phyloP scores from a whole-genome alignment of 2,113 vertebrate species.

The Solea senegalensis region DNA sequence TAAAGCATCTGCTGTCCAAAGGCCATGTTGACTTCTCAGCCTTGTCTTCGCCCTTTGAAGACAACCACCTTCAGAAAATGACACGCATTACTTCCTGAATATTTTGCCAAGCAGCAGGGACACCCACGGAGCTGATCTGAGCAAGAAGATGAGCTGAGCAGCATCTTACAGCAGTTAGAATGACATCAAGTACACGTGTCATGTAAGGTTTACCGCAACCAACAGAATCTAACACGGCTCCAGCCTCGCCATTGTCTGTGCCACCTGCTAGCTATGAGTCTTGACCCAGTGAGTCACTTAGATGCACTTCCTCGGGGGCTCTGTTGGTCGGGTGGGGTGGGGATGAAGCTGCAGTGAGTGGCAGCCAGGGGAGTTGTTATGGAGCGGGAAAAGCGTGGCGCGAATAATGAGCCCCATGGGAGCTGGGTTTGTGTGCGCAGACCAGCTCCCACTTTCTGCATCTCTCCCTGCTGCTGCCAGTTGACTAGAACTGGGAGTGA shows the following conservation, averaged over 20 bases:
- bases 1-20: not conserved
- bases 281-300: conserved; percentile 46
- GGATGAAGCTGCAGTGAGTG: conserved; percentile 25
- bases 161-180: not conserved
- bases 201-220: not conserved
- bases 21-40: not conserved
- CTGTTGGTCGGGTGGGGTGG: conserved; percentile 16
- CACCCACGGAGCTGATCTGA: not conserved
- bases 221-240: conserved; percentile 3
- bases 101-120: not conserved
- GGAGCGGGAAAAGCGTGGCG: conserved; percentile 26
- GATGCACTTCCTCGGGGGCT: conserved; percentile 23
- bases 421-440: conserved; percentile 48
- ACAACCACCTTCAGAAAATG: not conserved
- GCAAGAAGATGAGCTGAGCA: not conserved
- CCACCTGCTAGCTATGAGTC: conserved; percentile 42
- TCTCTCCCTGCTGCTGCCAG: conserved; percentile 31
- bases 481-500: not conserved
- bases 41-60: not conserved
- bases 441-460: conserved; percentile 21
- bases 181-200: not conserved
- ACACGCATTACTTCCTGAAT: too few relatives aligned
- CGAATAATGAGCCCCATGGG: conserved; percentile 62
- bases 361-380: conserved; percentile 43
- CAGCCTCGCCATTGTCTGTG: conserved; percentile 45